A percentile compares a stretch with the other conserved stretches of the same genome.
These are phyloP conservation scores for Stichodactyla helianthus DNA, from an alignment of 64 coral and sea anemone species.

Conservation along the genomic window DNA sequence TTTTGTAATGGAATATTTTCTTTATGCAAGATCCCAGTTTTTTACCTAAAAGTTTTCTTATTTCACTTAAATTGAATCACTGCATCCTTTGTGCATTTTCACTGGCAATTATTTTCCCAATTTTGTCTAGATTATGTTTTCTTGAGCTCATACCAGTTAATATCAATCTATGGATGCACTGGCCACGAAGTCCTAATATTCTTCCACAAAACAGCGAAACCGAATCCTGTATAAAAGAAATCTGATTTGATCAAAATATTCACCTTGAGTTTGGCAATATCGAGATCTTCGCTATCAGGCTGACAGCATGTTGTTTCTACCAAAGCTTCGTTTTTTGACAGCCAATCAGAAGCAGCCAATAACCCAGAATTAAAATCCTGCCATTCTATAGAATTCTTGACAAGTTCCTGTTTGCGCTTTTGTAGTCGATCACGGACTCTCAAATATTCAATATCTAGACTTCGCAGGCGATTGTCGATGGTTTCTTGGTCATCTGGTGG, in stretches of 20 bases:
- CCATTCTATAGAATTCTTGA: constrained; percentile 80
- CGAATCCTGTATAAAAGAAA: neutral
- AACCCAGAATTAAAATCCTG: constrained; percentile 75
- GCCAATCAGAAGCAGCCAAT: constrained; percentile 65
- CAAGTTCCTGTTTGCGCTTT: constrained; percentile 54
- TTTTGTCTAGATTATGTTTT: too few species aligned
- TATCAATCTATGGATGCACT: too few species aligned
- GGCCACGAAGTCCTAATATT: too few species aligned
- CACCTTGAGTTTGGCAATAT: constrained; percentile 65
- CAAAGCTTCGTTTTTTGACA: constrained; percentile 40
- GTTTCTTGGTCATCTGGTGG: constrained; percentile 46
- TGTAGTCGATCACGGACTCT: constrained; percentile 66
- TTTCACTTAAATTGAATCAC: too few species aligned
- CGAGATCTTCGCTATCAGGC: constrained; percentile 37
- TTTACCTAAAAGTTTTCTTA: too few species aligned
- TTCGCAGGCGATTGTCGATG: constrained; percentile 34
- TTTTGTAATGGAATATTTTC: too few species aligned
- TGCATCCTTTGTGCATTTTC: too few species aligned
- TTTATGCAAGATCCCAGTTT: too few species aligned
- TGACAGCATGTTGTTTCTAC: constrained; percentile 35
- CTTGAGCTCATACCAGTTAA: too few species aligned
- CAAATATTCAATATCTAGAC: constrained; percentile 53
- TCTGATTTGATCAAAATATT: neutral
- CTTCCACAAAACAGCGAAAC: neutral
- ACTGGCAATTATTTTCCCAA: too few species aligned